A percentile compares a stretch with the other conserved stretches of the same genome.
These are phyloP conservation scores for Ctenoplectra terminalis DNA, from an alignment of 1,140 invertebrate species.

Conservation along the genomic window DNA sequence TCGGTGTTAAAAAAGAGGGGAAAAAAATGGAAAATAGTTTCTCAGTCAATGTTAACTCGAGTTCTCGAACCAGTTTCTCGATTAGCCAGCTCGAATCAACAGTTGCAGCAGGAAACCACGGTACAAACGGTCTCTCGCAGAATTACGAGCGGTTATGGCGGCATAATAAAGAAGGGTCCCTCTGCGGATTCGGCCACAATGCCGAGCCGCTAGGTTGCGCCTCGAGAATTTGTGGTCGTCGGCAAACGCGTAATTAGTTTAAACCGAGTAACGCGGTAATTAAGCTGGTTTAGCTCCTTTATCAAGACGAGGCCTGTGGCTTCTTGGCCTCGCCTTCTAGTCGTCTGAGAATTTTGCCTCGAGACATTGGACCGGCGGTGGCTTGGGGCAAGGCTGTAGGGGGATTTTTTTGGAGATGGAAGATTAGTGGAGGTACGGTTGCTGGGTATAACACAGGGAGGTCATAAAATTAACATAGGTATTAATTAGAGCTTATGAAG, in stretches of 20 bases:
- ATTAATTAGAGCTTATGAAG: no score
- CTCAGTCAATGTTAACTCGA: background rate
- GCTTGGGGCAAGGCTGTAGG: no score
- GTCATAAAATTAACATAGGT: no score
- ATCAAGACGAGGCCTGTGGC: constrained; percentile 53
- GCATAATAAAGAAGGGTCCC: constrained; percentile 41
- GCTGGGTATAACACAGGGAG: no score
- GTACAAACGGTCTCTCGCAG: background rate
- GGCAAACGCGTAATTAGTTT: constrained; percentile 65
- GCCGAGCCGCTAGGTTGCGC: constrained; percentile 36
- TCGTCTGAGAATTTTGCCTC: background rate
- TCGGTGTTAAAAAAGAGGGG: background rate
- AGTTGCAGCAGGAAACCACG: background rate
- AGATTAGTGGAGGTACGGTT: no score
- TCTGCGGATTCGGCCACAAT: constrained; percentile 48
- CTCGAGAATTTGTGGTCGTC: constrained; percentile 58
- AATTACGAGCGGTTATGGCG: constrained; percentile 29
- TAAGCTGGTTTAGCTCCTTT: constrained; percentile 63
- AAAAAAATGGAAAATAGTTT: background rate
- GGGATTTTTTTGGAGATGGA: no score
- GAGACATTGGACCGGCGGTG: no score
- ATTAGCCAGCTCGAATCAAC: constrained; percentile 14
- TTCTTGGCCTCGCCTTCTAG: background rate
- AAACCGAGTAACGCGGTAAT: constrained; percentile 64
- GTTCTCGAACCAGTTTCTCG: background rate